These are phyloP conservation scores for Chascanopsetta lugubris DNA, from an alignment of 2,113 vertebrate genomes.

Conservation along the genomic window DNA sequence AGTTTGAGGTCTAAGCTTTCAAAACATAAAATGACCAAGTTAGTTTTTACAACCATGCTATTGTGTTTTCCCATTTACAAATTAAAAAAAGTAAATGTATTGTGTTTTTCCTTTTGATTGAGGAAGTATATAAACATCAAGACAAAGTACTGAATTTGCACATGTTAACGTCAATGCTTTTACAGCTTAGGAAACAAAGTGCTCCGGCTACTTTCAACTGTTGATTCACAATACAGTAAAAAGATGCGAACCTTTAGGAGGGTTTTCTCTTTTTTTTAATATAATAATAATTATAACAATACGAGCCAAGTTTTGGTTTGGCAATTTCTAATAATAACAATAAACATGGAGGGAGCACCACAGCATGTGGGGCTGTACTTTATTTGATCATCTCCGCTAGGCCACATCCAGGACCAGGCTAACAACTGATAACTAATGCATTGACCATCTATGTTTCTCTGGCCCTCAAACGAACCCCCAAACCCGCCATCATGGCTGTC, in stretches of 20 bases:
- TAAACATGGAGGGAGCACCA: slow-evolving; percentile 35
- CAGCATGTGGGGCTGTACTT: slow-evolving; percentile 44
- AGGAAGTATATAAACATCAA: not conserved
- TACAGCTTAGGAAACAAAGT: slow-evolving; percentile 14
- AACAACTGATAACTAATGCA: slow-evolving; percentile 48
- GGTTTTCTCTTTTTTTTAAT: slow-evolving; percentile 3
- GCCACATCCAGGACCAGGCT: slow-evolving; percentile 53
- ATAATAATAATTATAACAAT: not conserved
- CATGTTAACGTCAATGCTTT: slow-evolving; percentile 23
- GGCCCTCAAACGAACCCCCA: too few species aligned
- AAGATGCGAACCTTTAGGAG: slow-evolving; percentile 24
- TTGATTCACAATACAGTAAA: slow-evolving; percentile 49
- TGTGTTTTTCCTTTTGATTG: not conserved
- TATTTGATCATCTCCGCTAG: slow-evolving; percentile 56
- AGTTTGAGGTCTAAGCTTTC: not conserved
- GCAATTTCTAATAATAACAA: slow-evolving; percentile 31
- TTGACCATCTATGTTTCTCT: slow-evolving; percentile 33
- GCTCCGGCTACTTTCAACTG: slow-evolving; percentile 51
- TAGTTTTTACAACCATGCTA: not conserved
- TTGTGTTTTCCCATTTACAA: not conserved
- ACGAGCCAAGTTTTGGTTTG: not conserved
- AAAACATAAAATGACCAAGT: slow-evolving; percentile 17
- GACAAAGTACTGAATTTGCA: not conserved
- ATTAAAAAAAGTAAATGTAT: not conserved
- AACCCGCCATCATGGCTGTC: too few species aligned